Evolutionary conservation across 53 echinoderm and acorn worm genomes (phyloP).

Genomic region (Actinopyga echinites): DNA sequence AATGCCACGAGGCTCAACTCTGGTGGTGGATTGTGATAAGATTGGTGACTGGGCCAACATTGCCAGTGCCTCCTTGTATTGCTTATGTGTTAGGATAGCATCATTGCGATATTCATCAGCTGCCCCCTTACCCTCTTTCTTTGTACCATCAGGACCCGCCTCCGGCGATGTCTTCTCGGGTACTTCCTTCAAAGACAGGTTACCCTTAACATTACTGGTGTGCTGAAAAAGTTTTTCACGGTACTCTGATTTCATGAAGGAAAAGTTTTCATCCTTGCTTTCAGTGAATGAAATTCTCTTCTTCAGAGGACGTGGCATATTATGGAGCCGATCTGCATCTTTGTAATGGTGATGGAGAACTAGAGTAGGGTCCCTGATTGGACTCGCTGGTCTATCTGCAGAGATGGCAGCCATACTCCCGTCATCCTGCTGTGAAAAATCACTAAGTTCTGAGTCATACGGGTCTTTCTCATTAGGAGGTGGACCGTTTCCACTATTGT

Average conservation of each 20-base stretch:
- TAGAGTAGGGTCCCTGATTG: slow-evolving; percentile 71
- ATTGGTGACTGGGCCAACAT: slow-evolving; percentile 78
- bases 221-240: slow-evolving; percentile 48
- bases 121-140: slow-evolving; percentile 33
- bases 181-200: slow-evolving; percentile 10
- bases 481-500: slow-evolving; percentile 34
- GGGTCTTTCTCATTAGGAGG: slow-evolving; percentile 67
- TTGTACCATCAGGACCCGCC: slow-evolving; percentile 33
- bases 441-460: slow-evolving; percentile 62
- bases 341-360: slow-evolving; percentile 69
- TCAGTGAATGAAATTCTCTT: slow-evolving; percentile 91
- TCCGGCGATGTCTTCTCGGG: slow-evolving; percentile 33
- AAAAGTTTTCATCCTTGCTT: slow-evolving; percentile 83
- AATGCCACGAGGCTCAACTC: slow-evolving; percentile 63
- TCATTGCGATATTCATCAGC: slow-evolving; percentile 66
- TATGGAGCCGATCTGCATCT: slow-evolving; percentile 77
- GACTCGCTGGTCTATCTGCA: slow-evolving; percentile 81
- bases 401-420: slow-evolving; percentile 62
- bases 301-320: slow-evolving; percentile 95
- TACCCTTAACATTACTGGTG: background rate
- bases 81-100: slow-evolving; percentile 84
- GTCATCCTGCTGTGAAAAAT: slow-evolving; percentile 54
- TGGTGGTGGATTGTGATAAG: slow-evolving; percentile 67
- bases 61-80: slow-evolving; percentile 78
- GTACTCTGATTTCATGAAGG: slow-evolving; percentile 73